Conservation (phyloP, 2,797 vertebrate genomes). For the Rachycentron canadum region DNA sequence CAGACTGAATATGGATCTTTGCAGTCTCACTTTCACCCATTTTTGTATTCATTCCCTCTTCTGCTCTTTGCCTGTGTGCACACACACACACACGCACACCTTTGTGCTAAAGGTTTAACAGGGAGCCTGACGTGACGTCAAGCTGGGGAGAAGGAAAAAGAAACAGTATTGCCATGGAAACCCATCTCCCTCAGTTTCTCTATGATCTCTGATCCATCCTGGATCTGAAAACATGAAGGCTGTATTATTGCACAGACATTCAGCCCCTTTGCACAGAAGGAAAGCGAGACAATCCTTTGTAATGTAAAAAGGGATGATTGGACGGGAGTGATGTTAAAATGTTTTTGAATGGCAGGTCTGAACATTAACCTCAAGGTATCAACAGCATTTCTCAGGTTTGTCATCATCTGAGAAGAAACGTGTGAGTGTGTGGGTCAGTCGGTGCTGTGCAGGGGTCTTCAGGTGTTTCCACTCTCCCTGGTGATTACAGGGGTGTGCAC, state of each 20-base stretch:
- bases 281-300: background rate
- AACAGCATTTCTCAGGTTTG: background rate
- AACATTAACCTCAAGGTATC: constrained; percentile 1
- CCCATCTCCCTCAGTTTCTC: constrained; percentile 75
- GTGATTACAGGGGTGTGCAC: background rate
- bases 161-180: constrained; percentile 84
- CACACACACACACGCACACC: constrained; percentile 47
- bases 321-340: constrained; percentile 2
- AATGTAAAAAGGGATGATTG: background rate
- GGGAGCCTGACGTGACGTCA: constrained; percentile 78
- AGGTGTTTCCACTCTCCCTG: background rate
- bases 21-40: constrained; percentile 1
- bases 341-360: constrained; percentile 16
- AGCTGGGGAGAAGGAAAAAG: constrained; percentile 53
- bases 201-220: constrained; percentile 63
- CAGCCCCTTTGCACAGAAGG: background rate
- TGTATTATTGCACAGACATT: constrained; percentile 30
- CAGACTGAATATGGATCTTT: constrained; percentile 40
- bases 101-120: constrained; percentile 73
- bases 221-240: constrained; percentile 59
- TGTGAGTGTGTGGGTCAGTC: too few relatives aligned
- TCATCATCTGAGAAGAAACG: background rate
- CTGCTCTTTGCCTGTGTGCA: constrained; percentile 18
- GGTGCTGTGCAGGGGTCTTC: too few relatives aligned
- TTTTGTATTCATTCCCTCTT: constrained; percentile 19